Evolutionary conservation across 2,888 invertebrate genomes (phyloP).

Genomic region (Pheosia gnoma): DNA sequence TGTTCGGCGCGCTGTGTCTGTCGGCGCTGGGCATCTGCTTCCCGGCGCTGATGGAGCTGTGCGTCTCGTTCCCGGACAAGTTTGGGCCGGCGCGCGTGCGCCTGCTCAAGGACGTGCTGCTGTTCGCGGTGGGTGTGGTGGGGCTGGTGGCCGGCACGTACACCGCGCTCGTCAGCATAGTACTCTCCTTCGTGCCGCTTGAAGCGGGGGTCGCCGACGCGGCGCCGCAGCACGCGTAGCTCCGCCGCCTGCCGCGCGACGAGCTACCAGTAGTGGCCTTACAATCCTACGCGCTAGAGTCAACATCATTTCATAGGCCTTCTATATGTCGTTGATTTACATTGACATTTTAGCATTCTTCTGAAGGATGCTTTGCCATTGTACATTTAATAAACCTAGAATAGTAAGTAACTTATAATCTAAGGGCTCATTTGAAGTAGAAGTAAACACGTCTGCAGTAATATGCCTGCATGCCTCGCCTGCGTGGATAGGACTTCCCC

Average conservation of each 20-base stretch:
- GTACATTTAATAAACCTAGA: too few relatives aligned
- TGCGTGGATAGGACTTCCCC: too few relatives aligned
- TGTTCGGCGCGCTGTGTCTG: conserved; percentile 94
- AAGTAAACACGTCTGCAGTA: too few relatives aligned
- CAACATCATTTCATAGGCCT: too few relatives aligned
- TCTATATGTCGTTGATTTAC: too few relatives aligned
- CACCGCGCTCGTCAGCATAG: conserved; percentile 85
- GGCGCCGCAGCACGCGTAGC: conserved; percentile 7
- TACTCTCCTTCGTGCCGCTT: conserved; percentile 60
- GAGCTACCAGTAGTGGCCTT: too few relatives aligned
- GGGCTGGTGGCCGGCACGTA: conserved; percentile 88
- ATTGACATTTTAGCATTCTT: too few relatives aligned
- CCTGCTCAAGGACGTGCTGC: conserved; percentile 76
- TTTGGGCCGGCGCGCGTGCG: conserved; percentile 64
- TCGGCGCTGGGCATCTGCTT: conserved; percentile 95
- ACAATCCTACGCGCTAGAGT: too few relatives aligned
- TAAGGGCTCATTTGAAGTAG: too few relatives aligned
- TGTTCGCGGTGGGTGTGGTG: conserved; percentile 85
- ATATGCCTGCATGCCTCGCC: too few relatives aligned
- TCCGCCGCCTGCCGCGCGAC: background rate
- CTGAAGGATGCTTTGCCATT: too few relatives aligned
- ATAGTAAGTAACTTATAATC: too few relatives aligned
- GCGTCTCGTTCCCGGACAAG: conserved; percentile 83
- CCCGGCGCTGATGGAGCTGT: conserved; percentile 87
- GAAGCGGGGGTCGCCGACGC: background rate